phyloP scores from a whole-genome alignment of 1,140 invertebrate species.

The Drosophila biarmipes region DNA sequence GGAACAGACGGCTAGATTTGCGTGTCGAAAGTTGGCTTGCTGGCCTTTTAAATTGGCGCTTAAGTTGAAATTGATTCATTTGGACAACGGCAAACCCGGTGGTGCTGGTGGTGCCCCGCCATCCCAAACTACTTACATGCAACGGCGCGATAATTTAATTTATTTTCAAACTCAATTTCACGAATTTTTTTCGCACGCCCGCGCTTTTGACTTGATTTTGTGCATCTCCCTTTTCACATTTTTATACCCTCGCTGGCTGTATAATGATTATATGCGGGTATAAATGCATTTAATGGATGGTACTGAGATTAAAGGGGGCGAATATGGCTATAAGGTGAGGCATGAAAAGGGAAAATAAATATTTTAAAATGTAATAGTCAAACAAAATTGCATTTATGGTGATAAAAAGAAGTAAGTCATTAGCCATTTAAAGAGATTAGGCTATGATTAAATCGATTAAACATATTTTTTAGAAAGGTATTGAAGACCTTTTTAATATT shows the following conservation, averaged over 20 bases:
- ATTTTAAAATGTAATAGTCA: too few relatives aligned
- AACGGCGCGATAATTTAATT: constrained; percentile 70
- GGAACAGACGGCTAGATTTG: constrained; percentile 39
- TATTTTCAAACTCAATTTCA: constrained; percentile 77
- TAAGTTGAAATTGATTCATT: constrained; percentile 79
- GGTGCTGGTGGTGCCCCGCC: constrained; percentile 7
- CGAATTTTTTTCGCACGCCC: constrained; percentile 47
- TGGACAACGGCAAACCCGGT: constrained; percentile 25
- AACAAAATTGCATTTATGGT: too few relatives aligned
- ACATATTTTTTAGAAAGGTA: too few relatives aligned
- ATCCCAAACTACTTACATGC: constrained; percentile 63
- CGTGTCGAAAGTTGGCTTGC: constrained; percentile 66
- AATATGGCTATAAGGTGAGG: too few relatives aligned
- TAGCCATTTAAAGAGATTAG: too few relatives aligned
- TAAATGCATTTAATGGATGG: neutral
- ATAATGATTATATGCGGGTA: neutral
- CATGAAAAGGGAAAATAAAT: too few relatives aligned
- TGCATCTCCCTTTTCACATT: constrained; percentile 44
- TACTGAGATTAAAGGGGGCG: neutral
- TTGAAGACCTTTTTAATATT: neutral
- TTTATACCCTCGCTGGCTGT: constrained; percentile 1
- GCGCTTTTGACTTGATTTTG: constrained; percentile 55
- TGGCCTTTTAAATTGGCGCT: constrained; percentile 70
- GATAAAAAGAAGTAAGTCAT: too few relatives aligned
- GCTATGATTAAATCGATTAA: too few relatives aligned